phyloP scores from a whole-genome alignment of 30 jellyfish, hydroid and myxozoan genomes.

The Nemopilema nomurai region DNA sequence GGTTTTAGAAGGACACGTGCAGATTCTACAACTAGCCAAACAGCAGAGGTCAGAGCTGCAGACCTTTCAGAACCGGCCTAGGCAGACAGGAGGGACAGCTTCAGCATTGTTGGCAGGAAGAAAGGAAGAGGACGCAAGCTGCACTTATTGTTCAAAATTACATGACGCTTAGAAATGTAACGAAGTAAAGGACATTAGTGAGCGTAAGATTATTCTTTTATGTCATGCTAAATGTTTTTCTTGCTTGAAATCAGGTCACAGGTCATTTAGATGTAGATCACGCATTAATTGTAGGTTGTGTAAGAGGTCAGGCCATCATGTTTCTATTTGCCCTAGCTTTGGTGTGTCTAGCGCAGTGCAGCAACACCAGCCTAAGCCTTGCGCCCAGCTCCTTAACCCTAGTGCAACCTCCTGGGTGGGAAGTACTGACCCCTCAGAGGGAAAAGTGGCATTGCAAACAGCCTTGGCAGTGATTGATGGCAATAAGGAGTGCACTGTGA shows the following conservation, averaged over 20 bases:
- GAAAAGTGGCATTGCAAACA: not conserved
- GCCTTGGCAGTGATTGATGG: not conserved
- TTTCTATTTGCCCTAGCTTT: not conserved
- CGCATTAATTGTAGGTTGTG: not conserved
- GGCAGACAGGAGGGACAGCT: conserved; percentile 44
- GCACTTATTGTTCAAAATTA: conserved; percentile 5
- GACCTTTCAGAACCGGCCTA: conserved; percentile 18
- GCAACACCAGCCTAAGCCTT: not conserved
- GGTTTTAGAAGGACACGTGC: conserved; percentile 52
- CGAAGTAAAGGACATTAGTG: conserved; percentile 13
- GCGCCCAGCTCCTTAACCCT: not conserved
- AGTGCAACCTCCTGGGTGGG: conserved; percentile 1
- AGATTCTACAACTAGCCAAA: conserved; percentile 13
- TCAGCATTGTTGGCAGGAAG: conserved; percentile 28
- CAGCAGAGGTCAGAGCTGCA: conserved; percentile 19
- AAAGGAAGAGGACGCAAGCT: conserved; percentile 28
- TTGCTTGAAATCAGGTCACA: conserved; percentile 1
- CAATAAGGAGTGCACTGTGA: conserved; percentile 3
- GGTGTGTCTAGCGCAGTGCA: not conserved
- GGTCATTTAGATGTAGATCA: not conserved
- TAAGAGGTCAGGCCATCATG: not conserved
- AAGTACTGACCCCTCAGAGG: not conserved
- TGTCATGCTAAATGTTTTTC: conserved; percentile 15
- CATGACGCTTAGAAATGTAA: conserved; percentile 19
- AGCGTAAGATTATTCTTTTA: conserved; percentile 22